Percentiles rank a stretch among this genome's conserved stretches.
phyloP scores from a whole-genome alignment of 2,113 vertebrate genomes.

The Scolopax mira region DNA sequence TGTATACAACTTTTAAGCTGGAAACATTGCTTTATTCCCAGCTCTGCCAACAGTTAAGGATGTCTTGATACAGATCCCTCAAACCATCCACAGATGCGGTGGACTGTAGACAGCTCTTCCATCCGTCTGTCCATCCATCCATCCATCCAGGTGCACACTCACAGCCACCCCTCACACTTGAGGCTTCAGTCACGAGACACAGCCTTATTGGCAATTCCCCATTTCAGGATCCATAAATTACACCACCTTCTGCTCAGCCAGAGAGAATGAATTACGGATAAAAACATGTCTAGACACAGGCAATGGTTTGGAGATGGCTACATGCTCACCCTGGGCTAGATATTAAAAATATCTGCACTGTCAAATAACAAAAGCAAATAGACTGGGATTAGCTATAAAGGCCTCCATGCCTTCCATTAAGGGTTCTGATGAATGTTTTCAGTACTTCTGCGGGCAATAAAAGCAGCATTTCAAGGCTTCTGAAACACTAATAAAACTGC shows the following conservation, averaged over 20 bases:
- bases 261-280: neutral
- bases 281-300: neutral
- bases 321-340: neutral
- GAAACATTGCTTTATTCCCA: neutral
- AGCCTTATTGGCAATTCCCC: neutral
- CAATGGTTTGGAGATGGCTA: neutral
- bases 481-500: constrained; percentile 5
- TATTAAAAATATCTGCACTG: constrained; percentile 18
- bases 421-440: neutral
- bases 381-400: constrained; percentile 10
- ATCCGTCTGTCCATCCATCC: neutral
- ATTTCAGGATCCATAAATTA: neutral
- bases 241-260: neutral
- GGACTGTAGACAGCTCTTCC: neutral
- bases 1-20: neutral
- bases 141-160: neutral
- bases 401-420: neutral
- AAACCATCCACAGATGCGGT: neutral
- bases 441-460: neutral
- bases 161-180: neutral
- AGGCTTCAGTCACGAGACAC: neutral
- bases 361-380: constrained; percentile 13
- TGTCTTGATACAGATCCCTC: neutral
- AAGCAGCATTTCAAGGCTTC: constrained; percentile 19
- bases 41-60: neutral